These are phyloP conservation scores for Pipistrellus nathusii DNA, from an alignment of 2,797 vertebrate genomes.

Conservation along the genomic window DNA sequence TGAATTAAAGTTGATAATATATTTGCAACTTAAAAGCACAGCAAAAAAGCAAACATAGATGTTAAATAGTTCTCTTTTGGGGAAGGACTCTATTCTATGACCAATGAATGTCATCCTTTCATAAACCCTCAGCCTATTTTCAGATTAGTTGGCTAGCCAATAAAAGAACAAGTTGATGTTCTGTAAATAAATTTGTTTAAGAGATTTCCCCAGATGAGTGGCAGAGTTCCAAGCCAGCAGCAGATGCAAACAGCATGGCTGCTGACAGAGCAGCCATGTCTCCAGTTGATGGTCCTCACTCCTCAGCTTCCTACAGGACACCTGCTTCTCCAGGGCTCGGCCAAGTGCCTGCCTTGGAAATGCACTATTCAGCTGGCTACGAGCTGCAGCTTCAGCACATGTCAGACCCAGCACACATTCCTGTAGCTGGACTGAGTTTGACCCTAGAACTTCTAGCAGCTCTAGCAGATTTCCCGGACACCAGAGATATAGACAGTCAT, in stretches of 20 bases:
- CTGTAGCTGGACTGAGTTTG: conserved; percentile 39
- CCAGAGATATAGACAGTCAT: not conserved
- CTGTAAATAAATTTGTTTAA: conserved; percentile 52
- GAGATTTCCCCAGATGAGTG: conserved; percentile 70
- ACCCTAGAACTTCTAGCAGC: not conserved
- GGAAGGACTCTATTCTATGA: not conserved
- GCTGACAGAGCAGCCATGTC: not conserved
- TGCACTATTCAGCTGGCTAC: not conserved
- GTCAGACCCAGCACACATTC: not conserved
- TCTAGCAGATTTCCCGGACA: not conserved
- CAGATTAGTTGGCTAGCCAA: not conserved
- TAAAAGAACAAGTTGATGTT: conserved; percentile 59
- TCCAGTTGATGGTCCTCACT: accelerated
- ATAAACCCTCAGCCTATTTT: conserved; percentile 62
- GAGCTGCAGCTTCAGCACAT: not conserved
- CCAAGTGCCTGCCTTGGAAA: not conserved
- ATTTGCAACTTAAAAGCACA: conserved; percentile 14
- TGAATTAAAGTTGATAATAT: not conserved
- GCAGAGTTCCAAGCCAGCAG: conserved; percentile 63
- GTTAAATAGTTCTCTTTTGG: not conserved
- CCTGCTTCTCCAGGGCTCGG: not conserved
- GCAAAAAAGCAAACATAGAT: not conserved
- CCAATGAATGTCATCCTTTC: not conserved
- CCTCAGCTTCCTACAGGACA: not conserved
- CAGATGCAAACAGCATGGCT: conserved; percentile 58